Evolutionary conservation across 1,140 invertebrate genomes (phyloP).

Genomic region (Drosophila bocki): DNA sequence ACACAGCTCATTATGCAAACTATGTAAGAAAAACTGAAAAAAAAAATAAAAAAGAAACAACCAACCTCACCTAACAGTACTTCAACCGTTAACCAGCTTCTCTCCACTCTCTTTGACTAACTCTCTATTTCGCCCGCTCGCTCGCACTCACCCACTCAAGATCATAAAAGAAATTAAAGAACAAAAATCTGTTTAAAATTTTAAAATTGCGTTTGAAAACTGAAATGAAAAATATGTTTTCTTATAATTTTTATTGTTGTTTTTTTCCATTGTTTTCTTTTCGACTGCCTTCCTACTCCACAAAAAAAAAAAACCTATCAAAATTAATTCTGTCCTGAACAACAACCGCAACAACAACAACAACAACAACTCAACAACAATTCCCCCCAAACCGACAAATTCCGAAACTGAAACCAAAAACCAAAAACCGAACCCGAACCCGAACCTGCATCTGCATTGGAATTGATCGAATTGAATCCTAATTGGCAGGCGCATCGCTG

Average conservation of each 20-base stretch:
- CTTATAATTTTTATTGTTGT: slow-evolving; percentile 80
- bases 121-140: slow-evolving; percentile 34
- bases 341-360: slow-evolving; percentile 68
- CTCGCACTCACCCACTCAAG: slow-evolving; percentile 48
- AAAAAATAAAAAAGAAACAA: slow-evolving; percentile 10
- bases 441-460: slow-evolving; percentile 4
- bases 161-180: slow-evolving; percentile 26
- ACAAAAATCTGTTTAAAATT: slow-evolving; percentile 32
- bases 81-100: slow-evolving; percentile 29
- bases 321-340: slow-evolving; percentile 55
- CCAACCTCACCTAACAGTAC: slow-evolving; percentile 32
- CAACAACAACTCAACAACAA: slow-evolving; percentile 62
- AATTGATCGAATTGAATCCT: slow-evolving; percentile 20
- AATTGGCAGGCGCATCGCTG: slow-evolving; percentile 63
- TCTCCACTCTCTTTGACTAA: slow-evolving; percentile 36
- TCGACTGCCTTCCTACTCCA: slow-evolving; percentile 61
- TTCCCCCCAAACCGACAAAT: slow-evolving; percentile 39
- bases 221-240: slow-evolving; percentile 52
- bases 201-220: slow-evolving; percentile 25
- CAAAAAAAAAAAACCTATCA: slow-evolving; percentile 46
- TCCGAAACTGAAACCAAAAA: slow-evolving; percentile 20
- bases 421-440: slow-evolving; percentile 5
- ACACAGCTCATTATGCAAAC: slow-evolving; percentile 47
- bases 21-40: slow-evolving; percentile 5
- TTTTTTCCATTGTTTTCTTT: slow-evolving; percentile 76